phyloP scores from a whole-genome alignment of 2,797 vertebrate species.

The Sebastes glaucus region DNA sequence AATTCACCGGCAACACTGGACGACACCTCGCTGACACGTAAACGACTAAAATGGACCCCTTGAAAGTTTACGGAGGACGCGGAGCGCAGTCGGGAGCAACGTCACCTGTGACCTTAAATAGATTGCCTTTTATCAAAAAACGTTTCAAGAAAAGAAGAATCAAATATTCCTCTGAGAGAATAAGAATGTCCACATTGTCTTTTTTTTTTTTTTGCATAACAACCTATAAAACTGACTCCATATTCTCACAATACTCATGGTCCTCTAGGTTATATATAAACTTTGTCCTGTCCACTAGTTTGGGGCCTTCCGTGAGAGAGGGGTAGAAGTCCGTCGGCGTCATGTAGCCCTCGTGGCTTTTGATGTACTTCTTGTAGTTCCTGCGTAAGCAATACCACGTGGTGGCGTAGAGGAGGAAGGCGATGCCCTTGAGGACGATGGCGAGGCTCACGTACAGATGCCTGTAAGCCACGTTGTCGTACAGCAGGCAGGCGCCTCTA shows the following conservation, averaged over 20 bases:
- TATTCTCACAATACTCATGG: constrained; percentile 97
- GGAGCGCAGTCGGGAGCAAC: constrained; percentile 32
- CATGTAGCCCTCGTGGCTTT: constrained; percentile 89
- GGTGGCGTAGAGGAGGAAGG: constrained; percentile 95
- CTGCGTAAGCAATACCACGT: constrained; percentile 96
- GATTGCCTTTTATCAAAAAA: constrained; percentile 55
- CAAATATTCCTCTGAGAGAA: constrained; percentile 51
- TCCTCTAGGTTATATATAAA: constrained; percentile 99
- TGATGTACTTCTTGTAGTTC: constrained; percentile 98
- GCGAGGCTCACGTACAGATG: constrained; percentile 96
- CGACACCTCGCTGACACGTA: constrained; percentile 61
- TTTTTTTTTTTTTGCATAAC: constrained; percentile 6
- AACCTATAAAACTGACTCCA: constrained; percentile 98
- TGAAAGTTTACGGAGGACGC: constrained; percentile 45
- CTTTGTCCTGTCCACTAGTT: constrained; percentile 90
- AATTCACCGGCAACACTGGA: constrained; percentile 67
- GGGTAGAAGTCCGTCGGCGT: constrained; percentile 94
- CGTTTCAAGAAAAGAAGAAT: constrained; percentile 54
- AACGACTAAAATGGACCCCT: constrained; percentile 73
- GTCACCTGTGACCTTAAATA: constrained; percentile 53
- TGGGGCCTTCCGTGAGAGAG: constrained; percentile 89
- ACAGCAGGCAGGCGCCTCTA: constrained; percentile 93
- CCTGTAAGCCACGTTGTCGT: constrained; percentile 93
- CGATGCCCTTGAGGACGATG: constrained; percentile 93
- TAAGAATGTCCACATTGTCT: constrained; percentile 38